These are phyloP conservation scores for Poeciliopsis infans DNA, from an alignment of 2,797 vertebrate genomes.

Conservation along the genomic window DNA sequence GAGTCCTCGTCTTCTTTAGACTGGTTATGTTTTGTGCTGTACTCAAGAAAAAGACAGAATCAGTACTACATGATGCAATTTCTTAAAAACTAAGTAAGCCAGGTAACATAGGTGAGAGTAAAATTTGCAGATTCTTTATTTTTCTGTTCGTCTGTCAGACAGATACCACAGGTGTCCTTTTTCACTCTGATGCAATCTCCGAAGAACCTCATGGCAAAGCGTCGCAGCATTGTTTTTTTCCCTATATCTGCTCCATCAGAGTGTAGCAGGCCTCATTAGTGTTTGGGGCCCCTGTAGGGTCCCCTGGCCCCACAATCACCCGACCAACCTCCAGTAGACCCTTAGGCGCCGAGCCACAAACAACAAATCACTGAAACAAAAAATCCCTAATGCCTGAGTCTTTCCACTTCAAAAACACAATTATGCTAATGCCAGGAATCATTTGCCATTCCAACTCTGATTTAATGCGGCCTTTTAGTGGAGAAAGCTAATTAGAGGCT, in stretches of 20 bases:
- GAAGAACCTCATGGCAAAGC: conserved; percentile 61
- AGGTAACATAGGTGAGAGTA: background rate
- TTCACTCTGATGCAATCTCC: conserved; percentile 48
- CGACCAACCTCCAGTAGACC: conserved; percentile 60
- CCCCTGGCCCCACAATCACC: conserved; percentile 55
- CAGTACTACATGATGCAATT: background rate
- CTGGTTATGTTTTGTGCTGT: background rate
- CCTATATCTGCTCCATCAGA: conserved; percentile 73
- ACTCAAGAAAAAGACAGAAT: background rate
- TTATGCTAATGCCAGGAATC: conserved; percentile 81
- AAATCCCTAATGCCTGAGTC: conserved; percentile 78
- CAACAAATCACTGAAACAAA: conserved; percentile 80
- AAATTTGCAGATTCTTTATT: background rate
- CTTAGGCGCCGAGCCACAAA: conserved; percentile 57
- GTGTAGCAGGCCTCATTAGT: conserved; percentile 74
- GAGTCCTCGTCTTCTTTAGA: background rate
- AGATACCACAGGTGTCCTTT: conserved; percentile 39
- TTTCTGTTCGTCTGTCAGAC: conserved; percentile 1
- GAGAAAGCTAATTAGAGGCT: conserved; percentile 81
- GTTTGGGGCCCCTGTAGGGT: conserved; percentile 61
- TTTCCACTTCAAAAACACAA: conserved; percentile 84
- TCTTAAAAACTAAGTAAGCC: background rate
- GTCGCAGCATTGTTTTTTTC: conserved; percentile 67
- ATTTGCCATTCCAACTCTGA: conserved; percentile 80
- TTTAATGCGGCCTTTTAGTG: conserved; percentile 83